Percentiles rank a stretch among this genome's conserved stretches.
Conservation (phyloP, 2,113 vertebrate genomes). For the Mastomys coucha region DNA sequence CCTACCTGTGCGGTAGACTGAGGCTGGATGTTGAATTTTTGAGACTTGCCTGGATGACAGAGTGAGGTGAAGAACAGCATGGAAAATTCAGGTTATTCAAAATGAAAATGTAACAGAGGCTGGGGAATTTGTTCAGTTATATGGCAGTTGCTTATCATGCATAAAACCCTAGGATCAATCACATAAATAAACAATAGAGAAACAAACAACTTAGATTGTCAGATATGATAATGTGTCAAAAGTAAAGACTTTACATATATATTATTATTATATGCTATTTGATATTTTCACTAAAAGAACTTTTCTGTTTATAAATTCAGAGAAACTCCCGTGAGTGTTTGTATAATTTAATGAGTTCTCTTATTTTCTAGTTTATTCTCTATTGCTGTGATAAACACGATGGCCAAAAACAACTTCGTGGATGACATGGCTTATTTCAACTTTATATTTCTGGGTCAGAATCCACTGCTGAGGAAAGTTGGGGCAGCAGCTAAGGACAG, state of each 20-base stretch:
- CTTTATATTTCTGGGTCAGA: not conserved
- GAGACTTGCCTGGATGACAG: not conserved
- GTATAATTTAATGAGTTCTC: not conserved
- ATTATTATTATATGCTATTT: not conserved
- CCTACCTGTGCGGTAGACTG: not conserved
- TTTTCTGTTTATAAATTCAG: not conserved
- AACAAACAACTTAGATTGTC: not conserved
- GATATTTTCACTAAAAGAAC: not conserved
- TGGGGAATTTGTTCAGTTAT: too few relatives aligned
- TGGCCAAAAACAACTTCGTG: not conserved
- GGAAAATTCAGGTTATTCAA: not conserved
- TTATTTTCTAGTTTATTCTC: not conserved
- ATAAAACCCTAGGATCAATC: not conserved
- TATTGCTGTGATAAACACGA: not conserved
- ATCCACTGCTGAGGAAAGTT: not conserved
- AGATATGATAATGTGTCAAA: not conserved
- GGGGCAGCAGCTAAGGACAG: not conserved
- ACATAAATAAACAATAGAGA: not conserved
- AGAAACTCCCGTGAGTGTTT: not conserved
- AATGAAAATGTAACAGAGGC: not conserved
- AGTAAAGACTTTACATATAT: not conserved
- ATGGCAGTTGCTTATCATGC: too few relatives aligned
- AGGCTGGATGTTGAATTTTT: not conserved
- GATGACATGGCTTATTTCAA: not conserved
- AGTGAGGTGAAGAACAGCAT: fast-evolving